These are phyloP conservation scores for Spodoptera littoralis DNA, from an alignment of 2,888 invertebrate genomes.

Conservation along the genomic window DNA sequence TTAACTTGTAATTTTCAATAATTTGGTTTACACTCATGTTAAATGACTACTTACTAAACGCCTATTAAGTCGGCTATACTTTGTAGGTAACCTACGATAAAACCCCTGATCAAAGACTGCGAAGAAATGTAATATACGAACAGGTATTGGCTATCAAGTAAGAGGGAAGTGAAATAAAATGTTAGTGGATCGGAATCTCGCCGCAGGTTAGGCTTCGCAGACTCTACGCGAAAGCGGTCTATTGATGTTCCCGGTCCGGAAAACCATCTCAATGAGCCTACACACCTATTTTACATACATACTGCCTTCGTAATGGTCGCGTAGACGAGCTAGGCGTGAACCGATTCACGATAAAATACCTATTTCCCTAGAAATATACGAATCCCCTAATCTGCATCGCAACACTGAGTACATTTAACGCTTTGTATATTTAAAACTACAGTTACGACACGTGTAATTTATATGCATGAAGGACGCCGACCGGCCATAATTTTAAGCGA, in stretches of 20 bases:
- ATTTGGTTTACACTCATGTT: too few relatives aligned
- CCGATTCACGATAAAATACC: conserved; percentile 70
- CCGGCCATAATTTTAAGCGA: conserved; percentile 24
- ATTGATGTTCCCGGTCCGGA: conserved; percentile 62
- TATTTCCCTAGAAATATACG: conserved; percentile 61
- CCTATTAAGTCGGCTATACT: conserved; percentile 8
- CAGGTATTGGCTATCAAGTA: conserved; percentile 57
- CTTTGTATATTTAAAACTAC: conserved; percentile 50
- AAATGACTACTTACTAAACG: too few relatives aligned
- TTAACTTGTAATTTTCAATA: too few relatives aligned
- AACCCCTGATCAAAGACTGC: conserved; percentile 39
- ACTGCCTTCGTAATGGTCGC: conserved; percentile 71
- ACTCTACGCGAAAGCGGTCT: conserved; percentile 56
- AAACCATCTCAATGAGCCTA: conserved; percentile 66
- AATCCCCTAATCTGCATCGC: conserved; percentile 67
- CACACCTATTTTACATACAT: conserved; percentile 70
- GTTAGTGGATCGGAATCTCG: conserved; percentile 57
- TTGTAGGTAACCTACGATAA: conserved; percentile 25
- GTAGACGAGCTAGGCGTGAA: conserved; percentile 71
- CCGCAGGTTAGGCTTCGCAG: conserved; percentile 53
- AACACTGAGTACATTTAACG: conserved; percentile 57
- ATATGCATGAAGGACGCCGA: conserved; percentile 24
- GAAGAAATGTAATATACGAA: conserved; percentile 48
- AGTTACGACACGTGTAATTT: conserved; percentile 32
- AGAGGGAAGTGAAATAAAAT: conserved; percentile 61